Evolutionary conservation across 92 coral and sea anemone genomes (phyloP).

Genomic region (Siderastrea siderea): DNA sequence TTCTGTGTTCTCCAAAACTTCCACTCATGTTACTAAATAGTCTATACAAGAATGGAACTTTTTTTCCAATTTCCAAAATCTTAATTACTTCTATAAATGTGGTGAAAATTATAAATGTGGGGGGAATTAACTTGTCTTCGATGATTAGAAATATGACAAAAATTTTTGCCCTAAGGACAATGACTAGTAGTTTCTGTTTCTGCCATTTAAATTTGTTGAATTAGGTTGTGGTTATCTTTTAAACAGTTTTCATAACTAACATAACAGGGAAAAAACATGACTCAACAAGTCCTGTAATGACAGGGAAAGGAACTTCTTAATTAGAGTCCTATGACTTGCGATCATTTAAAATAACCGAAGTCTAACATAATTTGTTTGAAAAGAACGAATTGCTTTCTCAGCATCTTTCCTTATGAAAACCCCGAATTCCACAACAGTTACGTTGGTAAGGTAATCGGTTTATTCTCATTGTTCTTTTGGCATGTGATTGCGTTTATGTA

Average conservation of each 20-base stretch:
- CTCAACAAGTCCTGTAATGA: background rate
- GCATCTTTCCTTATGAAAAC: background rate
- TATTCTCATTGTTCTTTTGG: background rate
- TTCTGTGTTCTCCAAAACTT: no score
- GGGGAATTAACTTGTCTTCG: no score
- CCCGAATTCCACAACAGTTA: constrained; percentile 2
- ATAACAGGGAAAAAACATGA: background rate
- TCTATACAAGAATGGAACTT: no score
- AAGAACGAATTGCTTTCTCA: constrained; percentile 13
- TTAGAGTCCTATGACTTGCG: background rate
- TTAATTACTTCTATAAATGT: no score
- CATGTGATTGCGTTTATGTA: background rate
- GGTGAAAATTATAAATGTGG: no score
- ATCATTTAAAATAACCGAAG: background rate
- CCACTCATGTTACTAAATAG: no score
- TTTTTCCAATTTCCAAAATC: no score
- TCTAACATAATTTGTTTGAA: background rate
- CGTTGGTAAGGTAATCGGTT: background rate
- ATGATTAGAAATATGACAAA: no score
- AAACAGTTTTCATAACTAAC: background rate
- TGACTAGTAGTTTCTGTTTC: no score
- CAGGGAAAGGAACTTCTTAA: background rate
- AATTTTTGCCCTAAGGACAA: no score
- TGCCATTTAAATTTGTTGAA: no score
- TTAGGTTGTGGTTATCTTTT: background rate